Percentiles rank a stretch among this genome's conserved stretches.
Conservation (phyloP, 2,888 invertebrate species). For the Hedychridium roseum region DNA sequence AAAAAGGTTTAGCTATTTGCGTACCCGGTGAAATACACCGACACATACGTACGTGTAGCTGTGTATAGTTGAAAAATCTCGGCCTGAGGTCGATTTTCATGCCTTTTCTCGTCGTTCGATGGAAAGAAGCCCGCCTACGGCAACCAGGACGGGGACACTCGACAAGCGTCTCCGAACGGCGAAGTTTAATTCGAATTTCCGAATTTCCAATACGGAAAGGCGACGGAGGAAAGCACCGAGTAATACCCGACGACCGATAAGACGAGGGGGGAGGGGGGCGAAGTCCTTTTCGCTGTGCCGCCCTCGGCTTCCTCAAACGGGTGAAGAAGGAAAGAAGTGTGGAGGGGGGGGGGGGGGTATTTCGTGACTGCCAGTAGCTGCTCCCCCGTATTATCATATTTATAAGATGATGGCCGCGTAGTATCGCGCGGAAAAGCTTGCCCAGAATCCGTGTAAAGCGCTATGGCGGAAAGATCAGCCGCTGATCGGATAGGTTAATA, state of each 20-base stretch:
- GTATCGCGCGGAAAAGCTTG: conserved; percentile 20
- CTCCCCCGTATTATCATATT: conserved; percentile 61
- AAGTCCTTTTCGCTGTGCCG: conserved; percentile 32
- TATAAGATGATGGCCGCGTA: conserved; percentile 50
- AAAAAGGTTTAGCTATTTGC: too few relatives aligned
- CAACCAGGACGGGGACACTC: conserved; percentile 8
- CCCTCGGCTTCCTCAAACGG: too few relatives aligned
- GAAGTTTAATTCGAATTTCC: conserved; percentile 52
- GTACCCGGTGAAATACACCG: too few relatives aligned
- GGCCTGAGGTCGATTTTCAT: too few relatives aligned
- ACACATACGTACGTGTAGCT: too few relatives aligned
- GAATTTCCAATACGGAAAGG: conserved; percentile 55
- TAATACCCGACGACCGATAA: conserved; percentile 49
- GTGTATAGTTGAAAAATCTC: too few relatives aligned
- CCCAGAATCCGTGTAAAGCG: conserved; percentile 20
- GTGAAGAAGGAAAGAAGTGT: conserved; percentile 29
- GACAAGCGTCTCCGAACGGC: conserved; percentile 11
- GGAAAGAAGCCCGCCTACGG: too few relatives aligned
- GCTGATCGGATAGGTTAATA: conserved; percentile 23
- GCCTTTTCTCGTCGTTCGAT: too few relatives aligned
- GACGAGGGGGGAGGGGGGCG: too few relatives aligned
- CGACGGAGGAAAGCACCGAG: conserved; percentile 37
- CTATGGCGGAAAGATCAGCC: conserved; percentile 14
- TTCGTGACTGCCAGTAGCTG: conserved; percentile 55
- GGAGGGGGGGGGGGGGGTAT: conserved; percentile 43